Percentiles rank a stretch among this genome's conserved stretches.
Conservation (phyloP, 1,140 invertebrate genomes). For the Bilobella aurantiaca region DNA sequence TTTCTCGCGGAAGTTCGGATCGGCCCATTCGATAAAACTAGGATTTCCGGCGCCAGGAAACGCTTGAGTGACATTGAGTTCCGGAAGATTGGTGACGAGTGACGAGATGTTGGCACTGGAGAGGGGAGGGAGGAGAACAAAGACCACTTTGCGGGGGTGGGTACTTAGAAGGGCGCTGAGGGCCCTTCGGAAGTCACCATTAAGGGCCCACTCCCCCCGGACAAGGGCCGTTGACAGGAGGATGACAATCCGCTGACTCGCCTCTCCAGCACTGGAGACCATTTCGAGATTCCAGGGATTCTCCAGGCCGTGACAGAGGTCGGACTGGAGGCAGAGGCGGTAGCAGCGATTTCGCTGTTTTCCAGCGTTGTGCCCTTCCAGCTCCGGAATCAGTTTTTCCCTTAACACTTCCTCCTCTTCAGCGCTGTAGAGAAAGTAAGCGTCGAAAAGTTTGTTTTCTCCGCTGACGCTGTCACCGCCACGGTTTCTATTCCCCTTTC, state of each 20-base stretch:
- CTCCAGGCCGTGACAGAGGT: constrained; percentile 34
- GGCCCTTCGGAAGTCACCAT: constrained; percentile 70
- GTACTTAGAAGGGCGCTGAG: constrained; percentile 46
- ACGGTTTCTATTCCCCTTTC: too few species aligned
- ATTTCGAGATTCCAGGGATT: constrained; percentile 32
- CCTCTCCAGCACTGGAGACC: constrained; percentile 23
- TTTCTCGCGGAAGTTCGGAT: constrained; percentile 25
- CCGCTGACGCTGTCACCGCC: constrained; percentile 50
- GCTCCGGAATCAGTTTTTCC: constrained; percentile 65
- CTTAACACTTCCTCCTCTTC: constrained; percentile 83
- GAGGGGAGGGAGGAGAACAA: constrained; percentile 26
- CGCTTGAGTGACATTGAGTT: neutral
- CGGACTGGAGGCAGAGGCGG: constrained; percentile 63
- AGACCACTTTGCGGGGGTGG: constrained; percentile 26
- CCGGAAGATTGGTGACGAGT: neutral
- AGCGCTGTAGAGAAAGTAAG: constrained; percentile 82
- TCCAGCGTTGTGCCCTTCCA: constrained; percentile 62
- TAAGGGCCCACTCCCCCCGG: constrained; percentile 73
- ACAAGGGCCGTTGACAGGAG: constrained; percentile 74
- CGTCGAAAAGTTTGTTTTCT: constrained; percentile 78
- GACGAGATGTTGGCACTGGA: constrained; percentile 10
- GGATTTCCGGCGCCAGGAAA: neutral
- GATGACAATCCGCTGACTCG: constrained; percentile 50
- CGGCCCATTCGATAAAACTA: constrained; percentile 17
- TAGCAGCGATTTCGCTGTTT: too few species aligned